Base-by-base conservation (phyloP, 35 echinoderm and acorn worm species). In the Heliocidaris tuberculata region DNA sequence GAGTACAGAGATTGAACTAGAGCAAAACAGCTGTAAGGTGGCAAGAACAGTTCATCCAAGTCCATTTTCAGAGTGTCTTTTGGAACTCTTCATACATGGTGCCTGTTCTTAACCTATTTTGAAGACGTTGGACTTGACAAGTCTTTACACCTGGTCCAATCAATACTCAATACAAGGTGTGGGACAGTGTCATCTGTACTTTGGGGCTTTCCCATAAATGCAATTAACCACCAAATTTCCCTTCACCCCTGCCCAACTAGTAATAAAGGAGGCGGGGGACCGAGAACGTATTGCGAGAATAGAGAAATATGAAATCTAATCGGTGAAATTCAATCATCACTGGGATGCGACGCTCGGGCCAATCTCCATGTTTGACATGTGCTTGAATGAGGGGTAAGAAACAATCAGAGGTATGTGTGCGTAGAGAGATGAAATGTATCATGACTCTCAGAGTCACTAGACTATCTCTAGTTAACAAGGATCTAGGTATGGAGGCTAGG, bases 331-430 rank as follows among this genome's bases (percentile, higher is more conserved):
- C 65, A 78, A 78, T 78, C 65, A 78, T 78, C 65, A 78, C 65
- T 7, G 60, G 60, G 60, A 70, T 16, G 60, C 60, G 65, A 78
- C 17, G 65, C 65, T 78, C 21, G 65, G 65, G 65, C 65, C 65
- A 78, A 78, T 78, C 65, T 78, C 65, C 65, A 78, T 78, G 65
- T 78, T 78, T 78, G 65, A 78, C 65, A 78, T 78, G 65, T 19
- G 65, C 65, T 78, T 78, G 65, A 78, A 78, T 78, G 65, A 78
- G 65, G 65, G 65, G 65, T 78, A 78, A 78, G 65, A 78, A 78
- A 78, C 65, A 78, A 78, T 78, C 65, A n/a, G 8, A 78, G 65
- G 65, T 78, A 78, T 78, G 65, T 78, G 65, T 78, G 65, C 65
- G 21, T 24, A 78, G 65, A 78, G 65, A 78, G 65, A 78, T 78